Evolutionary conservation across 1,140 invertebrate genomes (phyloP).

Genomic region (Camponotus vicinus): DNA sequence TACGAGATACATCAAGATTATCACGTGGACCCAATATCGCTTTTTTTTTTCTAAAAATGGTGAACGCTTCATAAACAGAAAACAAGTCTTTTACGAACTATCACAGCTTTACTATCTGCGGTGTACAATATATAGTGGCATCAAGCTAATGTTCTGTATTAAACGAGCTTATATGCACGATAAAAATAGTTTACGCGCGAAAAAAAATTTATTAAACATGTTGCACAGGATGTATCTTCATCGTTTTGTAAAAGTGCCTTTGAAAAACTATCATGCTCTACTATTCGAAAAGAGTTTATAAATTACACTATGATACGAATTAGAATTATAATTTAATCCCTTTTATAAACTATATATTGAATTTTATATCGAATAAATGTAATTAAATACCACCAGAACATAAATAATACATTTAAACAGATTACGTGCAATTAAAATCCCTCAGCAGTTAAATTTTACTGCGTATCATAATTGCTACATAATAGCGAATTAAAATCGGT

Average conservation of each 20-base stretch:
- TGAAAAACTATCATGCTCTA: background rate
- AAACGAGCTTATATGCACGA: slow-evolving; percentile 59
- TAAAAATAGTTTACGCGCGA: slow-evolving; percentile 50
- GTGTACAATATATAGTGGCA: background rate
- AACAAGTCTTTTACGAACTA: slow-evolving; percentile 27
- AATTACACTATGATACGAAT: background rate
- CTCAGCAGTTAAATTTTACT: background rate
- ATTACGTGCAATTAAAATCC: background rate
- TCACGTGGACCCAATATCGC: slow-evolving; percentile 47
- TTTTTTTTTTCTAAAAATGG: slow-evolving; percentile 63
- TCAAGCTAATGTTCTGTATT: slow-evolving; percentile 58
- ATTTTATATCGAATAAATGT: background rate
- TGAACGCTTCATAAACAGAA: slow-evolving; percentile 34
- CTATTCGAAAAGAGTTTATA: background rate
- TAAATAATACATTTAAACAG: background rate
- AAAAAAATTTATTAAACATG: slow-evolving; percentile 53
- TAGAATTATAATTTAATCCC: background rate
- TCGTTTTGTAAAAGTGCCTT: background rate
- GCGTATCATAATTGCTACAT: background rate
- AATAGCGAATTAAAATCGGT: background rate
- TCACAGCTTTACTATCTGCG: slow-evolving; percentile 9
- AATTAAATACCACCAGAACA: background rate
- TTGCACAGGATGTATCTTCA: background rate
- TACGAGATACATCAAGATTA: slow-evolving; percentile 66
- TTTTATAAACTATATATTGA: background rate